Conservation (phyloP, 2,113 vertebrate species). For the Anhinga anhinga region DNA sequence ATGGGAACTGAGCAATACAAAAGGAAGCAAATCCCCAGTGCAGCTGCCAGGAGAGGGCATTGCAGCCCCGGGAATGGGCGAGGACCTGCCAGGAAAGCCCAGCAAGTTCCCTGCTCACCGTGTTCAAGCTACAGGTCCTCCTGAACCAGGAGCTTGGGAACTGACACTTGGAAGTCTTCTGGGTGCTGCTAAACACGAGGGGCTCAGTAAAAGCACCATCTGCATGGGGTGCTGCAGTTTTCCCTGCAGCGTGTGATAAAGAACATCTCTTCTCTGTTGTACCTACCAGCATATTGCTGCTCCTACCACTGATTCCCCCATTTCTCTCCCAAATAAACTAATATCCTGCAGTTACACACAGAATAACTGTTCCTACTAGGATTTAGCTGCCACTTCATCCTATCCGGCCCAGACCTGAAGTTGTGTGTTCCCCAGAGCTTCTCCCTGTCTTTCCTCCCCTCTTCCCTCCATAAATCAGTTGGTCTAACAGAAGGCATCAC, state of each 20-base stretch:
- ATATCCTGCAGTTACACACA: background rate
- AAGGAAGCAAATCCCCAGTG: background rate
- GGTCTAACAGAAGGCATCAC: background rate
- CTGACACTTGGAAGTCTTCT: background rate
- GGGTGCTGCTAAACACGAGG: background rate
- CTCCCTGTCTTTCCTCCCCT: background rate
- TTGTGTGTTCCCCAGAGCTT: background rate
- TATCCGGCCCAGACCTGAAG: background rate
- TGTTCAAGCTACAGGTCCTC: background rate
- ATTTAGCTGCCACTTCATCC: background rate
- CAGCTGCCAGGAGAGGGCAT: constrained; percentile 38
- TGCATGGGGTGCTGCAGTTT: background rate
- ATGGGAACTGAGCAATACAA: rapidly evolving
- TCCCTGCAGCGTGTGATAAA: background rate
- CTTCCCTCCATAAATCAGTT: background rate
- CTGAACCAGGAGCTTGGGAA: background rate
- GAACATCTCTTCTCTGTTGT: background rate
- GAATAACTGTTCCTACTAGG: background rate
- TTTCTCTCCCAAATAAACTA: background rate
- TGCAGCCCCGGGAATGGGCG: background rate
- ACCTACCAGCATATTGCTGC: rapidly evolving
- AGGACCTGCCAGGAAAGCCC: background rate
- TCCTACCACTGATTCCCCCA: background rate
- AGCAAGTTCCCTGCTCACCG: rapidly evolving
- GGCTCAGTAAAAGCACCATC: background rate